Evolutionary conservation across 1,140 invertebrate genomes (phyloP).

Genomic region (Sweltsa coloradensis): DNA sequence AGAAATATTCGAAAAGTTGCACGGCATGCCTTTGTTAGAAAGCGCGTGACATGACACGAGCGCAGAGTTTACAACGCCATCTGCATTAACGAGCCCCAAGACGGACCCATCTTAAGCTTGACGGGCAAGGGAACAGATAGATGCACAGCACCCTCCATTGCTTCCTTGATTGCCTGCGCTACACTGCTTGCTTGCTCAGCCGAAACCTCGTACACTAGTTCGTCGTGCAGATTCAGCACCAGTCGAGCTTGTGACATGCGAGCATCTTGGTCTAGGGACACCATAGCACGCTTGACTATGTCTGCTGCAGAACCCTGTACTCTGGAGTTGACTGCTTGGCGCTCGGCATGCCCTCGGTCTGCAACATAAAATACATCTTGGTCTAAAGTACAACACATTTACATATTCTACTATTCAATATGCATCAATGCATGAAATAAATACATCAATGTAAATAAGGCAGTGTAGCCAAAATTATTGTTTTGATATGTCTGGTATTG

Average conservation of each 20-base stretch:
- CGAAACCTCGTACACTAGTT: conserved; percentile 81
- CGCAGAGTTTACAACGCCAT: too few relatives aligned
- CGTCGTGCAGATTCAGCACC: conserved; percentile 89
- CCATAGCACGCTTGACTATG: conserved; percentile 83
- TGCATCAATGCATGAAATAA: too few relatives aligned
- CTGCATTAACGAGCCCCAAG: conserved; percentile 68
- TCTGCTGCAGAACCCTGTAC: conserved; percentile 95
- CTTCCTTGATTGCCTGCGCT: conserved; percentile 49
- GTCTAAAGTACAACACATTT: too few relatives aligned
- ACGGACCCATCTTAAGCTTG: conserved; percentile 66
- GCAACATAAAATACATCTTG: too few relatives aligned
- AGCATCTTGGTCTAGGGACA: conserved; percentile 52
- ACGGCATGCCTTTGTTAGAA: too few relatives aligned
- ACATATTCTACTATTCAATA: too few relatives aligned
- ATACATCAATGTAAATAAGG: too few relatives aligned
- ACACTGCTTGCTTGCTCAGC: conserved; percentile 42
- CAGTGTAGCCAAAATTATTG: too few relatives aligned
- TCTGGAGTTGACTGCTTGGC: conserved; percentile 89
- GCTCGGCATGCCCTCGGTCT: conserved; percentile 65
- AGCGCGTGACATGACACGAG: too few relatives aligned
- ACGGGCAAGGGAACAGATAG: conserved; percentile 71
- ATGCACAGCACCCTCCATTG: conserved; percentile 68
- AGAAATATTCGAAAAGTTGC: too few relatives aligned
- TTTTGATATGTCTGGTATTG: too few relatives aligned
- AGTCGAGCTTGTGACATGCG: conserved; percentile 39